Evolutionary conservation across 37 sponge, comb jelly and placozoan genomes (phyloP).

Genomic region (Haliclona indistincta): DNA sequence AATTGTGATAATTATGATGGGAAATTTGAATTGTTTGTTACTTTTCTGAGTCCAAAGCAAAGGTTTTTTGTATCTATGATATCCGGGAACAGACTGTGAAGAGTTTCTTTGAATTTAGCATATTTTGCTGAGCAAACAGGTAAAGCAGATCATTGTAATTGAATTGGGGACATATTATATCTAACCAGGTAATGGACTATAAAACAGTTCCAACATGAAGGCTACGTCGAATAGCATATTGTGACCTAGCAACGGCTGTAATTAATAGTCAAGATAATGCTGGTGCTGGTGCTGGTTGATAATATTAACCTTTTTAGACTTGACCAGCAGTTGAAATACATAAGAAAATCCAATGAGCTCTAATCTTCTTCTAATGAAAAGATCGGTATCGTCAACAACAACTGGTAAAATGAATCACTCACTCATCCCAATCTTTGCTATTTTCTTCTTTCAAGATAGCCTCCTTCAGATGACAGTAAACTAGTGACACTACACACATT

Average conservation of each 20-base stretch:
- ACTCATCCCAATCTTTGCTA: neutral
- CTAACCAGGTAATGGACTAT: constrained; percentile 67
- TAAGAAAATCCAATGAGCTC: constrained; percentile 46
- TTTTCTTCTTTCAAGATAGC: neutral
- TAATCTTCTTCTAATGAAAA: neutral
- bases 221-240: constrained; percentile 81
- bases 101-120: constrained; percentile 60
- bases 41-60: constrained; percentile 57
- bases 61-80: constrained; percentile 85
- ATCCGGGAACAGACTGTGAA: constrained; percentile 65
- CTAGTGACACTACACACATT: neutral
- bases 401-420: neutral
- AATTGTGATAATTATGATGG: neutral
- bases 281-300: too few relatives aligned
- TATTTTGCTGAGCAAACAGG: constrained; percentile 21
- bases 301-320: constrained; percentile 46
- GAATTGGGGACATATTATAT: constrained; percentile 2
- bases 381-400: neutral
- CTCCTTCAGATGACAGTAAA: neutral
- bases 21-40: neutral
- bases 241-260: constrained; percentile 83
- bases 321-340: constrained; percentile 48
- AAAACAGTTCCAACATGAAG: constrained; percentile 75
- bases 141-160: neutral
- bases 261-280: neutral